Evolutionary conservation across 92 coral and sea anemone genomes (phyloP), one percentile per base, ranked within the genome.

Genomic region (Galaxea fascicularis): DNA sequence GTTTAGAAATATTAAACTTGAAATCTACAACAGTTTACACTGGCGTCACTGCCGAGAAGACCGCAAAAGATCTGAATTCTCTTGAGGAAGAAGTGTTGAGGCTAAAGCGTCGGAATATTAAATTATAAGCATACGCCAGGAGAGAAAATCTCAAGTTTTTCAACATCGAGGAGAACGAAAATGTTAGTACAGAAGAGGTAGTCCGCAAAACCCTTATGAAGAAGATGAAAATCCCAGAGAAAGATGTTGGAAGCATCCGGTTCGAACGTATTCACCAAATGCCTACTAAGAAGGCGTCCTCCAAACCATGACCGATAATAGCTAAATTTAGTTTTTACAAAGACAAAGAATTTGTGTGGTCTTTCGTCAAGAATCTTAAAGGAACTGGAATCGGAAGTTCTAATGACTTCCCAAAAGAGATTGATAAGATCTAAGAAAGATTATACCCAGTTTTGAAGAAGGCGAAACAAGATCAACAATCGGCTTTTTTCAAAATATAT

Each of bases 21-120:
- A 47, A 71, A 71, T 4, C 52, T 3, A 68, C 73, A 3, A 31
- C 73, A 10, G 52, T 39, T 21, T 31, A 4, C 26, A 16, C 25
- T 1, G 24, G 49, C 21, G 27, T n/a, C 4, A 46, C 9, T 11
- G 13, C 5, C 18, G 59, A 47, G 15, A n/a, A 49, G 26, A 20
- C 4, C 59, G 24, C 30, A 22, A 24, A 21, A 21, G 76, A 71
- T 4, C 6, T 71, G 6, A 10, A 44, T 8, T 46, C 20, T 22
- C 31, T 71, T 13, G 45, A 71, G 58, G 35, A 22, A 4, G 59
- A 71, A 0, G 31, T 71, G 12, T 4, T 9, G 1, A 9, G 10
- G 0, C 18, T 71, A 16, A 71, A 71, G 8, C 76, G 76, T 22
- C 57, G 59, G 2, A 71, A 25, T 26, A 71, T 71, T 59, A 71